Base-by-base conservation (phyloP, 2,113 vertebrate genomes). In the Paralichthys olivaceus region DNA sequence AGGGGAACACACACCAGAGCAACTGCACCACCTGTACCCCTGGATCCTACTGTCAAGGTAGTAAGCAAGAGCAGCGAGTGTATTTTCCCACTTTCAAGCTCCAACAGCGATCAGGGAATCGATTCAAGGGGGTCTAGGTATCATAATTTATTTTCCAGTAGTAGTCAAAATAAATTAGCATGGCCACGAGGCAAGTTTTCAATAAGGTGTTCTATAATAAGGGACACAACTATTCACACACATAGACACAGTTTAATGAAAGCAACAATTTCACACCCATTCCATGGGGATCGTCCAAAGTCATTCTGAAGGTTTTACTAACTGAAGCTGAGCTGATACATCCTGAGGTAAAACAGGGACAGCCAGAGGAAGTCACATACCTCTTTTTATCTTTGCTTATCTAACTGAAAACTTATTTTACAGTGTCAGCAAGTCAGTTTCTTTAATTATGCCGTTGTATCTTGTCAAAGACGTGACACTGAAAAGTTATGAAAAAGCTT, bases 41-140 rank as follows among this genome's bases (percentile, higher is more conserved):
- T 45, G 95, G 95, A 20, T 82, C 90, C 67, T 95, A 90, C 87
- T 96, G 95, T 87, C 83, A 84, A 20, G 94, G 95, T 94, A 72
- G 66, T 84, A 54, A 19, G 26, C 45, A 65, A n/a, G 14, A 43
- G 25, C 12, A 37, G 25, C 3, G 3, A 14, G 22, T 28, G 54
- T 0, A 3, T 14, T 45, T 60, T 40, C 53, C 9, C 23, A 9
- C 19, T 19, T 57, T 53, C 20, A 15, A 29, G 13, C 19, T 23
- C 17, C 47, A 37, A 51, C 20, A 56, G 1, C 43, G 28, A 49
- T 15, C 28, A 2, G 29, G 23, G 7, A 56, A 64, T 58, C 12
- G 11, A 56, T 5, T 7, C 19, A 57, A 9, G 8, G 12, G 14
- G 43, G 22, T 12, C 4, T 15, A 28, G 32, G 37, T 1, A 25